phyloP scores from a whole-genome alignment of 2,797 vertebrate genomes.

The Myripristis murdjan region DNA sequence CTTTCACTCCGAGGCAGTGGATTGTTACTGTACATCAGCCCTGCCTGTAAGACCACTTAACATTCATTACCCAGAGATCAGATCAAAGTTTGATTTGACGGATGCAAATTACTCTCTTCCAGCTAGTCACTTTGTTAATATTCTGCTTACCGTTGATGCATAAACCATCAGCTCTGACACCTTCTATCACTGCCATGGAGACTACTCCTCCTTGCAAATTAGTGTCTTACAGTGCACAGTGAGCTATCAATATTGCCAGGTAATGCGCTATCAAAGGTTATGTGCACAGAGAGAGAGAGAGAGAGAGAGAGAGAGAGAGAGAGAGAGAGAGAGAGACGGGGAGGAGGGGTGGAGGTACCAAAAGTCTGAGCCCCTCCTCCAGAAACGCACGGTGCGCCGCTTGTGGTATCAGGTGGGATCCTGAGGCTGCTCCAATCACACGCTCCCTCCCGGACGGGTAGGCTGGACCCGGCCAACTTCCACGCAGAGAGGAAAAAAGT shows the following conservation, averaged over 20 bases:
- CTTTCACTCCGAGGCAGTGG: background rate
- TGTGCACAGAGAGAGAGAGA: background rate
- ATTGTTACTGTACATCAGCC: background rate
- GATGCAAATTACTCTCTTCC: background rate
- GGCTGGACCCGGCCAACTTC: constrained; percentile 70
- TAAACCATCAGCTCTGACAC: no score
- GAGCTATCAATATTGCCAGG: no score
- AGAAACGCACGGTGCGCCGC: constrained; percentile 62
- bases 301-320: background rate
- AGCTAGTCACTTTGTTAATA: no score
- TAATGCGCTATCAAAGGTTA: no score
- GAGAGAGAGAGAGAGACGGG: background rate
- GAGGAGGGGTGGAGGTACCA: constrained; percentile 51
- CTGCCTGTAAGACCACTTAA: background rate
- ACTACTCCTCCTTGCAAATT: no score
- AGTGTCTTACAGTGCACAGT: no score
- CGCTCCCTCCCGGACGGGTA: constrained; percentile 54
- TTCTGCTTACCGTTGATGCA: no score
- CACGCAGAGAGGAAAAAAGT: constrained; percentile 65
- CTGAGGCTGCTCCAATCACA: constrained; percentile 80
- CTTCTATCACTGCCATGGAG: no score
- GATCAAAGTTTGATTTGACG: background rate
- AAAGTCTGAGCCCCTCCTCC: constrained; percentile 68
- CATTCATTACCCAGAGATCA: background rate
- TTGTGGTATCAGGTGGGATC: constrained; percentile 85